Percentiles rank a stretch among this genome's conserved stretches.
phyloP scores from a whole-genome alignment of 1,140 invertebrate species.

The Platyscapa corneri region DNA sequence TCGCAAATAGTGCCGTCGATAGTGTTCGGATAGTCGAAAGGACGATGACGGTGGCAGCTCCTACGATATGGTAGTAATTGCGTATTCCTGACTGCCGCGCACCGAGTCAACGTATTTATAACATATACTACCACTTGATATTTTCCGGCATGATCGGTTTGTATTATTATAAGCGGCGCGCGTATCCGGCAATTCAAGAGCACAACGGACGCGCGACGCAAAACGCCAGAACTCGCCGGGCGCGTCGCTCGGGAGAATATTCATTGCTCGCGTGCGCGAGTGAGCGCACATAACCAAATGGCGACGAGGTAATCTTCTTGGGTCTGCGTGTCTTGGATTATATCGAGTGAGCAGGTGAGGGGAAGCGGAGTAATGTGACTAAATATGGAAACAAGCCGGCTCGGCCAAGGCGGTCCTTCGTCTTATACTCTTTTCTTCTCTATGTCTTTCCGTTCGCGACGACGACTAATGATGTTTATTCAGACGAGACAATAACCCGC shows the following conservation, averaged over 20 bases:
- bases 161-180: slow-evolving; percentile 32
- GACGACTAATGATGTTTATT: slow-evolving; percentile 48
- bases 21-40: too few relatives aligned
- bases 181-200: slow-evolving; percentile 49
- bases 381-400: slow-evolving; percentile 34
- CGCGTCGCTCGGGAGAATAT: not conserved
- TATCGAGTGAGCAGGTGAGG: not conserved
- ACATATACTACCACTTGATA: slow-evolving; percentile 13
- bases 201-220: not conserved
- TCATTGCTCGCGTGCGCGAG: slow-evolving; percentile 29
- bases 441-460: slow-evolving; percentile 28
- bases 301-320: slow-evolving; percentile 4
- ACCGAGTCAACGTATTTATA: slow-evolving; percentile 34
- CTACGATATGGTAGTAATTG: not conserved
- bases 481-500: slow-evolving; percentile 49
- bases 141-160: slow-evolving; percentile 25
- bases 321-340: slow-evolving; percentile 7
- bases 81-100: not conserved
- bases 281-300: not conserved
- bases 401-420: not conserved
- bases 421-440: not conserved
- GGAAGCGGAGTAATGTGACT: slow-evolving; percentile 32
- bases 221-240: not conserved
- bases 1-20: too few relatives aligned
- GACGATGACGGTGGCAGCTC: not conserved